Conservation (phyloP, 2,888 invertebrate species). For the Eilema depressum region DNA sequence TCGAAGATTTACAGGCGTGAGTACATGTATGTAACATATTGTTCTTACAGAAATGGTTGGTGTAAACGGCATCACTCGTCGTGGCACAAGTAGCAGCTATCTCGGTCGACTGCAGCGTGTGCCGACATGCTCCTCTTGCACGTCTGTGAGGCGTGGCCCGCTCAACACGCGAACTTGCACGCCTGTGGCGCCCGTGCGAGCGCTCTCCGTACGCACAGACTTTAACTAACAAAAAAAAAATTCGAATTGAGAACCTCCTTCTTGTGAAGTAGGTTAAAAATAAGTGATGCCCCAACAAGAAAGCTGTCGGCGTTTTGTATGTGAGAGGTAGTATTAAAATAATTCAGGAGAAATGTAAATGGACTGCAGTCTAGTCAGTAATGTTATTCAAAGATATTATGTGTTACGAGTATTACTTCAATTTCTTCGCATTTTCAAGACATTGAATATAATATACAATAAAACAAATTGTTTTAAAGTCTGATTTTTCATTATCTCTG, state of each 20-base stretch:
- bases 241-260: too few species aligned
- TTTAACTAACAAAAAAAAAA: constrained; percentile 65
- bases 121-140: constrained; percentile 70
- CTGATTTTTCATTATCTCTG: neutral
- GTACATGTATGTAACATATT: neutral
- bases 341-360: neutral
- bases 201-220: constrained; percentile 69
- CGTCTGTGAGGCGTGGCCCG: constrained; percentile 62
- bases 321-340: neutral
- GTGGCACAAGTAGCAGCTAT: constrained; percentile 71
- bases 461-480: neutral
- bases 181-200: constrained; percentile 60
- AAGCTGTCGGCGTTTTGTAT: neutral
- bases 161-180: constrained; percentile 33
- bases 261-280: too few species aligned
- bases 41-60: constrained; percentile 70
- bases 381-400: neutral
- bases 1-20: too few species aligned
- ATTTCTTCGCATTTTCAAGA: constrained; percentile 10
- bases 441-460: neutral
- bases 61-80: constrained; percentile 69
- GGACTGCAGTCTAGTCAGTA: constrained; percentile 14
- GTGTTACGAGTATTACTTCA: neutral
- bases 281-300: neutral
- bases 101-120: constrained; percentile 68